phyloP scores from a whole-genome alignment of 2,797 vertebrate species.

The Sebastes steindachneri region DNA sequence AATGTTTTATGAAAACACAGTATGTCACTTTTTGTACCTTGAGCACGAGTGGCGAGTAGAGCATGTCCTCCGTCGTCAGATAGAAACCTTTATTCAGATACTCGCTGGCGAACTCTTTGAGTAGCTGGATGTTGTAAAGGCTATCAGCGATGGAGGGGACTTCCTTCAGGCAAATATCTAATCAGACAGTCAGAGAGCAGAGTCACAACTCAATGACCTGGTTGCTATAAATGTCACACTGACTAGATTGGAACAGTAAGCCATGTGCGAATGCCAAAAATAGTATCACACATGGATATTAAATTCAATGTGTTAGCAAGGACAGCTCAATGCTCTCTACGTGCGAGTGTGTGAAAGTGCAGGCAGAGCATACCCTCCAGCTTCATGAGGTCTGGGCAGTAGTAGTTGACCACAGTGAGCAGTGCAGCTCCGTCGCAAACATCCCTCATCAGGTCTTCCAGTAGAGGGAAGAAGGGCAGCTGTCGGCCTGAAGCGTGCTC shows the following conservation, averaged over 20 bases:
- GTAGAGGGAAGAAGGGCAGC: constrained; percentile 90
- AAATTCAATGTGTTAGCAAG: constrained; percentile 27
- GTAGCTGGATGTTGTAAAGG: constrained; percentile 94
- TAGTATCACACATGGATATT: constrained; percentile 50
- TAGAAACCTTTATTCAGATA: constrained; percentile 96
- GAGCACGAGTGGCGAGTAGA: constrained; percentile 93
- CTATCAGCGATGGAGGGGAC: constrained; percentile 94
- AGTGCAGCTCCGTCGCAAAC: constrained; percentile 94
- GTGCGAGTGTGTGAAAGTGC: background rate
- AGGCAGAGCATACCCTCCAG: constrained; percentile 91
- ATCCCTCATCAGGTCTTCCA: constrained; percentile 96
- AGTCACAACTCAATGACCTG: constrained; percentile 53
- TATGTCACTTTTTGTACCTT: constrained; percentile 84
- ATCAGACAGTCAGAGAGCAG: constrained; percentile 41
- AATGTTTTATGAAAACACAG: background rate
- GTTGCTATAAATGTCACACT: constrained; percentile 64
- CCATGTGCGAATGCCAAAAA: constrained; percentile 33
- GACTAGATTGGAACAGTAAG: constrained; percentile 30
- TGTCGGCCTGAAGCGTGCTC: constrained; percentile 92
- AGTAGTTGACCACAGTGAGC: constrained; percentile 94
- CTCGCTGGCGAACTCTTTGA: constrained; percentile 93
- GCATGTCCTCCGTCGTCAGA: constrained; percentile 94
- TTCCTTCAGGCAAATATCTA: constrained; percentile 98
- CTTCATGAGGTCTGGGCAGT: constrained; percentile 96
- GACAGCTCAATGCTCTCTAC: background rate